Conservation (phyloP, 2,113 vertebrate species). For the Bufo bufo region DNA sequence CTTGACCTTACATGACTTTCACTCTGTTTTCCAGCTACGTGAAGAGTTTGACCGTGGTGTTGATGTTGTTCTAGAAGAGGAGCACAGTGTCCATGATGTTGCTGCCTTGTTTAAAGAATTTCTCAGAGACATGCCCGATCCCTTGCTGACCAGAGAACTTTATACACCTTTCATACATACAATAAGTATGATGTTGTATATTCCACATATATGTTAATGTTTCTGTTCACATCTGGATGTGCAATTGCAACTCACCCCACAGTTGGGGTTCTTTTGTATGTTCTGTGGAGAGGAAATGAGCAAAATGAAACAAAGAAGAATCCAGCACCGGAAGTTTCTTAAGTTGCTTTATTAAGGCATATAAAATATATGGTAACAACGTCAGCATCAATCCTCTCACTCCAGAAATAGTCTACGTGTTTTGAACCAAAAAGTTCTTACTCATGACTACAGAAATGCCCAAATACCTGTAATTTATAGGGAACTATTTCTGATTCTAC, state of each 20-base stretch:
- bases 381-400: too few relatives aligned
- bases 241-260: not conserved
- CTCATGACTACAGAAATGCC: too few relatives aligned
- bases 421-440: too few relatives aligned
- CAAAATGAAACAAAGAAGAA: too few relatives aligned
- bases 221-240: not conserved
- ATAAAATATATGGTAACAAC: too few relatives aligned
- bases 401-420: too few relatives aligned
- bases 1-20: not conserved
- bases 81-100: conserved; percentile 93
- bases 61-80: conserved; percentile 87
- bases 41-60: conserved; percentile 92
- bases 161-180: conserved; percentile 95
- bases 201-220: not conserved
- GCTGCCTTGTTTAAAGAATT: conserved; percentile 96
- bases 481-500: too few relatives aligned
- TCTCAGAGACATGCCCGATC: conserved; percentile 94
- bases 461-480: too few relatives aligned
- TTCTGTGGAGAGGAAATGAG: too few relatives aligned
- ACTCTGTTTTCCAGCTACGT: conserved; percentile 79
- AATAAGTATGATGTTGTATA: conserved; percentile 76
- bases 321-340: too few relatives aligned
- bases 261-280: too few relatives aligned
- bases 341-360: too few relatives aligned
- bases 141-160: conserved; percentile 92